Evolutionary conservation across 2,113 vertebrate genomes (phyloP).

Genomic region (Isurus oxyrinchus): DNA sequence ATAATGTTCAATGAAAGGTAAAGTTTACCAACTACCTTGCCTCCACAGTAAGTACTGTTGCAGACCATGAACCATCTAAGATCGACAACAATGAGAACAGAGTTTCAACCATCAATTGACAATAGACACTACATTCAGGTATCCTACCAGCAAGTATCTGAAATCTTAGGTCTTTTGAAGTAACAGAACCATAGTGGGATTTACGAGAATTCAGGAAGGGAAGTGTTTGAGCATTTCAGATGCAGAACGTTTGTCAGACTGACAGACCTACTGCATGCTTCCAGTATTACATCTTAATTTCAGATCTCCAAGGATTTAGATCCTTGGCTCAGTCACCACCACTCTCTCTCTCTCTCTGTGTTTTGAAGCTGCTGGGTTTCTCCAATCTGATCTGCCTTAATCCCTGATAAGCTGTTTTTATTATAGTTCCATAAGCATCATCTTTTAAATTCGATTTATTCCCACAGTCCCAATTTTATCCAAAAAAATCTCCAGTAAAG

Average conservation of each 20-base stretch:
- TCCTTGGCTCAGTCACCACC: not conserved
- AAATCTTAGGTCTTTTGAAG: not conserved
- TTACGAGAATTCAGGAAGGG: not conserved
- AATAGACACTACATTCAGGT: not conserved
- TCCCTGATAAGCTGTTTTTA: too few species aligned
- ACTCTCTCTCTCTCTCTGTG: not conserved
- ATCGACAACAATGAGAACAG: too few species aligned
- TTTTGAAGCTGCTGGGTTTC: not conserved
- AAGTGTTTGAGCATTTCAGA: not conserved
- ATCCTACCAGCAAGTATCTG: not conserved
- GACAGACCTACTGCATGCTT: not conserved
- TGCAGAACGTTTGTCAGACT: not conserved
- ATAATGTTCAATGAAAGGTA: too few species aligned
- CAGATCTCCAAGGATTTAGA: not conserved
- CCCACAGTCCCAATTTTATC: too few species aligned
- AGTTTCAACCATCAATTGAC: not conserved
- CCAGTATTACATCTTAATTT: not conserved
- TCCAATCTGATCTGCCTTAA: too few species aligned
- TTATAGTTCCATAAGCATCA: too few species aligned
- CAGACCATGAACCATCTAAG: too few species aligned
- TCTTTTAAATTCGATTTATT: too few species aligned
- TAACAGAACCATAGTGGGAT: not conserved
- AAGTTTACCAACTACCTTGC: too few species aligned
- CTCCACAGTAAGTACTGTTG: too few species aligned
- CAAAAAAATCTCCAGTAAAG: too few species aligned